Evolutionary conservation across 2,113 vertebrate species (phyloP), one percentile per base, ranked within the genome.

Genomic region (Xiphophorus couchianus): DNA sequence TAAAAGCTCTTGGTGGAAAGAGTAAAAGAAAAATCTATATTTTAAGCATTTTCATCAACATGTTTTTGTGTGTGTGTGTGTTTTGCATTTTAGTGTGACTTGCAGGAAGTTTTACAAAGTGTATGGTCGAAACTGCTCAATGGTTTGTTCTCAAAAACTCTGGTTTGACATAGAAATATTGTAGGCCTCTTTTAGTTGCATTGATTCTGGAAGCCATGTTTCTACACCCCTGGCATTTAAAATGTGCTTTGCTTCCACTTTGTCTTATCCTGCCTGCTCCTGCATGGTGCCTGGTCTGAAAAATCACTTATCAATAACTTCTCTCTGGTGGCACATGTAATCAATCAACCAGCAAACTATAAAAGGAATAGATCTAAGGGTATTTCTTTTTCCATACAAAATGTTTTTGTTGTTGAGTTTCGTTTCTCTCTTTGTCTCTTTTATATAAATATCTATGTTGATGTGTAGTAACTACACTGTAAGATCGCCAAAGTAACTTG

Each of bases 261-360:
- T 71, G 78, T 86, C 85, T 86, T 78, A 62, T 74, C 61, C 77
- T 67, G 74, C 71, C 76, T 69, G 74, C 61, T 81, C 4, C 69
- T 61, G 73, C 51, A 15, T 54, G 35, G 62, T 37, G 72, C 51
- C 72, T 60, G 15, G 67, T 33, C 72, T 84, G 84, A 89, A 81
- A 85, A 84, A 88, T 88, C 79, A 76, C 80, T 78, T 77, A 86
- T 85, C 84, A 82, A 86, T 90, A 87, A 86, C 76, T 62, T 54
- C 66, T 71, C 51, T 71, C 60, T 67, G 73, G 71, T 81, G 74
- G 66, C 31, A 30, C 72, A 48, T 67, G 77, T 70, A 78, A 82
- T 85, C 76, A 77, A 77, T 88, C 83, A 88, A 64, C 62, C 71
- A 71, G 66, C 25, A 80, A 73, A 69, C n/a, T 15, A 67, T n/a